Conservation (phyloP, 2,797 vertebrate genomes). For the Balearica regulorum region DNA sequence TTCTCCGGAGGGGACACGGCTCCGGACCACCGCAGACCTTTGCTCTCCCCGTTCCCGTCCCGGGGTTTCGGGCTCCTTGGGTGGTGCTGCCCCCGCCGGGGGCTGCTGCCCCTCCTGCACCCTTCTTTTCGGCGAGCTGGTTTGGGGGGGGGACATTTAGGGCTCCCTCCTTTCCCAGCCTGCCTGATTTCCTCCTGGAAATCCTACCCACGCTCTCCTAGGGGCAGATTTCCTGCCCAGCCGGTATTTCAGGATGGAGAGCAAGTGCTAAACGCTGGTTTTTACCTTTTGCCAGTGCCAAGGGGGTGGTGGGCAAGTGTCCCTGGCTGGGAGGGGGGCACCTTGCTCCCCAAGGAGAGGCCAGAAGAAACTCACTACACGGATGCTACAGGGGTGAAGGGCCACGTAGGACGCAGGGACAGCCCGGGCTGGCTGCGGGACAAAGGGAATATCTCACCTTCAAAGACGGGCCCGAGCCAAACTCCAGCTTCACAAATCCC, state of each 20-base stretch:
- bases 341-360: neutral
- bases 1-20: neutral
- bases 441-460: neutral
- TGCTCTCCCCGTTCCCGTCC: too few relatives aligned
- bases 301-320: accelerated
- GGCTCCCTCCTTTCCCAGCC: neutral
- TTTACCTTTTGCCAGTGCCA: neutral
- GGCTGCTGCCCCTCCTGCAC: neutral
- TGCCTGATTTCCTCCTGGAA: neutral
- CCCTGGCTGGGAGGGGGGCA: too few relatives aligned
- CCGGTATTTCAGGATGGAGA: neutral
- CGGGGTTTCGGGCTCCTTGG: neutral
- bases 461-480: neutral
- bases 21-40: neutral
- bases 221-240: neutral
- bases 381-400: neutral
- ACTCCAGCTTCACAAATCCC: neutral
- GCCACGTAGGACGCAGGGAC: accelerated
- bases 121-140: neutral
- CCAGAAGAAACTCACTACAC: neutral
- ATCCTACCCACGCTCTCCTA: accelerated
- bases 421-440: too few relatives aligned
- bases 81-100: neutral
- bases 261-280: neutral
- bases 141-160: accelerated